Evolutionary conservation across 2,888 invertebrate genomes (phyloP), one percentile per base, ranked within the genome.

Genomic region (Chymomyza caudatula): DNA sequence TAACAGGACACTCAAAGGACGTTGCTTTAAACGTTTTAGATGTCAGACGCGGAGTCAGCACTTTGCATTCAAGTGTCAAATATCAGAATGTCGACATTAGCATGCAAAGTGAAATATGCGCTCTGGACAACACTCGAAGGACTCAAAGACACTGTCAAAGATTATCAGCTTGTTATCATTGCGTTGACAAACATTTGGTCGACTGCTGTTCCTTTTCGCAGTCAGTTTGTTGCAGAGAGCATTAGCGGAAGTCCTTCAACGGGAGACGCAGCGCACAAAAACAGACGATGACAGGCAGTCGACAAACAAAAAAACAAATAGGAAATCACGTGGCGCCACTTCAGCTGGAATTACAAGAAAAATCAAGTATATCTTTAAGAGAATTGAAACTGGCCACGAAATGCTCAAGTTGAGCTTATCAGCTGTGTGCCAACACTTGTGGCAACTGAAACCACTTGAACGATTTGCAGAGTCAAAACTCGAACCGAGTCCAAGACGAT

Each of bases 91-190:
- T 37, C 29, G 29, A 37, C 29, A 37, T 37, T 11, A 37, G 29
- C 29, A 37, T 37, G 29, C 11, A 37, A 37, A 37, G 29, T 37
- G 51, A 20, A 51, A 19, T 20, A 20, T 47, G 17, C 37, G 37
- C 47, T 47, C 17, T 47, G 17, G 17, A 47, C 37, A 37, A 37
- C 17, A 47, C 47, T 47, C 19, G 47, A 47, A 47, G 47, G 19
- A 47, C 19, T 47, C 17, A 3, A 17, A 37, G n/a, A 20, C 5
- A 13, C 19, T 51, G 51, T 51, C 51, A 51, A 13, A 51, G 51
- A 51, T 51, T 51, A 51, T 51, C 51, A 51, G 51, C 51, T 51
- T 51, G 51, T 51, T 51, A 51, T 51, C 51, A 51, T 51, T 51
- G 17, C 3, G 19, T 51, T 20, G 20, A 51, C 51, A 51, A 51